Evolutionary conservation across 2,797 vertebrate species (phyloP), one percentile per base, ranked within the genome.

Genomic region (Sylvilagus floridanus): DNA sequence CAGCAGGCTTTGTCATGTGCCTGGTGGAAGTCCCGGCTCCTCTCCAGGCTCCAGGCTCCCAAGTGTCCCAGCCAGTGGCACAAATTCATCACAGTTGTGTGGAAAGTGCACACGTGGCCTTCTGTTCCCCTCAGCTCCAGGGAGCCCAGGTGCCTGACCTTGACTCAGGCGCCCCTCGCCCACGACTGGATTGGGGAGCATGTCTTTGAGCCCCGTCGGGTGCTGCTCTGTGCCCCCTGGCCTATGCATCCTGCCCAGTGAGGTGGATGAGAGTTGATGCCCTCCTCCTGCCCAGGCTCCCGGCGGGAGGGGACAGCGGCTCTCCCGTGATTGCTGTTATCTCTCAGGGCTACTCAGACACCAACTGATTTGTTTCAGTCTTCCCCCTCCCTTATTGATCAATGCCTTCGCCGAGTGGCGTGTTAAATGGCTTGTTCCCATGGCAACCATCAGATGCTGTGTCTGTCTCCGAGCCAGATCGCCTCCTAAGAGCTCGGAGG

Each of bases 371-470:
- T 96, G 93, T 92, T 94, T 93, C 94, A 7, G n/a, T 93, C 90
- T 71, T 81, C 62, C 94, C 94, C 94, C 92, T 87, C 95, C 97
- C 94, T 93, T 92, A 90, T 73, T 97, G 97, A 97, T 97, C 95
- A 94, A 75, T 90, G 92, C 93, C 94, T 87, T 94, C 91, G 89
- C 95, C 52, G 3, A 94, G 96, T 81, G 83, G 81, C 93, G 72
- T 93, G 95, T 93, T 96, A 96, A 96, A 97, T 73, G 97, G 69
- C 97, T 97, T 86, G 97, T 97, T 96, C 75, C 97, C 96, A 97
- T 97, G 60, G 96, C 95, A 97, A 97, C 97, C 97, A 96, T 97
- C 97, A 96, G 96, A 96, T 97, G 94, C 75, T 92, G 71, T 37
- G 83, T 85, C 85, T 95, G 95, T 75, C 96, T 95, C 95, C 96